These are phyloP conservation scores for Pampus argenteus DNA, from an alignment of 2,797 vertebrate genomes.

Conservation along the genomic window DNA sequence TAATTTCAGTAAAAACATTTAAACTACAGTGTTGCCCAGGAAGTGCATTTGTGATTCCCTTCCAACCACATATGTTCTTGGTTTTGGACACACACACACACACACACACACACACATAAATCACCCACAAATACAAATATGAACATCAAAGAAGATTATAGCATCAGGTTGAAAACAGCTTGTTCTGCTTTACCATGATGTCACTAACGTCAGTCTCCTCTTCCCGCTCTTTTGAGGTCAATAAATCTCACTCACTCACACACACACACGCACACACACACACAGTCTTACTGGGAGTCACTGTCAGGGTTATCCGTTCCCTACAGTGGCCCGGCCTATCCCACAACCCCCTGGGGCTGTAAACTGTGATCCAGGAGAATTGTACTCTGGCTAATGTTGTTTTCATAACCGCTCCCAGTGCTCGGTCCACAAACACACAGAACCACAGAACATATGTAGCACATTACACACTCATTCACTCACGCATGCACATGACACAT, in stretches of 20 bases:
- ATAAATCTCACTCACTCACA: slow-evolving; percentile 12
- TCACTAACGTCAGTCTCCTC: slow-evolving; percentile 38
- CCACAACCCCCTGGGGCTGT: slow-evolving; percentile 58
- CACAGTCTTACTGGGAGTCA: slow-evolving; percentile 34
- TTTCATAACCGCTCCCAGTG: slow-evolving; percentile 76
- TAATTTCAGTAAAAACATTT: neutral
- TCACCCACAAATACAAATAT: neutral
- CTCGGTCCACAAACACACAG: slow-evolving; percentile 69
- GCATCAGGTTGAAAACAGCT: slow-evolving; percentile 38
- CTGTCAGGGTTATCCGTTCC: slow-evolving; percentile 55
- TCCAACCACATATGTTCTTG: slow-evolving; percentile 10
- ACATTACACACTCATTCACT: slow-evolving; percentile 54
- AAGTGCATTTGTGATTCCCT: neutral
- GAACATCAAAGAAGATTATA: slow-evolving; percentile 26
- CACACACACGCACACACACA: slow-evolving; percentile 23
- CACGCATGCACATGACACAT: neutral
- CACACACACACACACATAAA: slow-evolving; percentile 27
- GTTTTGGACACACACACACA: slow-evolving; percentile 15
- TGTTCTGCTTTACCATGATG: slow-evolving; percentile 62
- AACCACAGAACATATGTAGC: slow-evolving; percentile 68
- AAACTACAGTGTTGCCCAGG: neutral
- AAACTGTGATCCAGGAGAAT: slow-evolving; percentile 72
- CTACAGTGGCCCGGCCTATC: slow-evolving; percentile 59
- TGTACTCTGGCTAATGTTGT: slow-evolving; percentile 71
- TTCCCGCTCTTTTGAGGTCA: slow-evolving; percentile 37